Evolutionary conservation across 2,797 vertebrate species (phyloP).

Genomic region (Mus minutoides): DNA sequence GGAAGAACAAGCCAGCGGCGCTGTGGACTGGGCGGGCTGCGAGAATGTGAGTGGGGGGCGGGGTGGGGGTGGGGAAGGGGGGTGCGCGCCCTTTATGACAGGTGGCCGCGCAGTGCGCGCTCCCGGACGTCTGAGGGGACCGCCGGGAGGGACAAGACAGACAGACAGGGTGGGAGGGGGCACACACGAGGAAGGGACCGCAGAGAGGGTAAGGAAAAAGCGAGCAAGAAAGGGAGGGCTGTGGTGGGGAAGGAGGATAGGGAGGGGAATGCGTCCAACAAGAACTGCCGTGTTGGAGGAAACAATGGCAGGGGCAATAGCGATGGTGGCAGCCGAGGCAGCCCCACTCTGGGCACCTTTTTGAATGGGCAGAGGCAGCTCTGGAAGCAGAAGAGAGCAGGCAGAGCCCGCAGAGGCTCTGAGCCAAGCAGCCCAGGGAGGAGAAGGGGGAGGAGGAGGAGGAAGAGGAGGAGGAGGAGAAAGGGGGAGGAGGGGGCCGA

Average conservation of each 20-base stretch:
- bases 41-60: slow-evolving; percentile 69
- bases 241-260: slow-evolving; percentile 79
- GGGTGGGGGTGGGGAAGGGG: slow-evolving; percentile 76
- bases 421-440: slow-evolving; percentile 67
- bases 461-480: slow-evolving; percentile 80
- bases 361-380: slow-evolving; percentile 80
- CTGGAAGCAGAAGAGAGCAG: slow-evolving; percentile 82
- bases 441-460: not conserved
- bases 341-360: slow-evolving; percentile 76
- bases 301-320: slow-evolving; percentile 83
- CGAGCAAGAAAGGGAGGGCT: slow-evolving; percentile 69
- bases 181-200: slow-evolving; percentile 42
- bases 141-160: slow-evolving; percentile 64
- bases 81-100: slow-evolving; percentile 93
- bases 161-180: slow-evolving; percentile 35
- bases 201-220: slow-evolving; percentile 81
- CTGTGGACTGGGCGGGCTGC: slow-evolving; percentile 66
- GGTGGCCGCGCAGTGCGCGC: slow-evolving; percentile 88
- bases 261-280: slow-evolving; percentile 83
- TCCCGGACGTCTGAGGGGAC: slow-evolving; percentile 75
- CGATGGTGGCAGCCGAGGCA: slow-evolving; percentile 76
- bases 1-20: slow-evolving; percentile 41
- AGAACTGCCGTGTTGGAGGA: slow-evolving; percentile 77
- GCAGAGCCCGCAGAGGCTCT: slow-evolving; percentile 73
- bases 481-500: slow-evolving; percentile 73